A percentile compares a stretch with the other conserved stretches of the same genome.
phyloP scores from a whole-genome alignment of 2,888 invertebrate species.

The Pyrgus malvae region DNA sequence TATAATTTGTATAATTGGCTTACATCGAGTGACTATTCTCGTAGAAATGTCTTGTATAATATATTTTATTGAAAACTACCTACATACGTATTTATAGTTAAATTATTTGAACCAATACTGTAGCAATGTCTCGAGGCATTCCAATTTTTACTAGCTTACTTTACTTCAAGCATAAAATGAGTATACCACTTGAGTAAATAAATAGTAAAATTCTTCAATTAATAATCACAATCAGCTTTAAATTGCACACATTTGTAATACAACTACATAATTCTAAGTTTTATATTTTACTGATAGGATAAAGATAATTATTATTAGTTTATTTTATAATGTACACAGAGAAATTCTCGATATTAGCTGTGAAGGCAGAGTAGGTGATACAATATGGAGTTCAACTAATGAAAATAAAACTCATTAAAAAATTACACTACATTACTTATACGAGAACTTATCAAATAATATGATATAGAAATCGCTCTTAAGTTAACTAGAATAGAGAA shows the following conservation, averaged over 20 bases:
- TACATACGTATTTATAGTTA: conserved; percentile 15
- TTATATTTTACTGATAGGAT: not conserved
- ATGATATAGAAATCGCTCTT: conserved; percentile 73
- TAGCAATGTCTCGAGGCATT: not conserved
- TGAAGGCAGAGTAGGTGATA: conserved; percentile 15
- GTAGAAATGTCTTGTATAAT: conserved; percentile 24
- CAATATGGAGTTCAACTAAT: conserved; percentile 22
- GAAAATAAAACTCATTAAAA: conserved; percentile 45
- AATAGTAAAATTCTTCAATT: not conserved
- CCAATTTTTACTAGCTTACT: too few relatives aligned
- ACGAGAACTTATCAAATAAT: conserved; percentile 58
- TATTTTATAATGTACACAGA: not conserved
- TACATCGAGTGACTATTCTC: conserved; percentile 25
- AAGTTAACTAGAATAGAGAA: conserved; percentile 59
- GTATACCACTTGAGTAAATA: not conserved
- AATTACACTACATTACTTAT: conserved; percentile 56
- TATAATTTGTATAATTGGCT: conserved; percentile 28
- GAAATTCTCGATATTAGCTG: conserved; percentile 20
- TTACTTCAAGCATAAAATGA: not conserved
- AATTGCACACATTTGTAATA: conserved; percentile 8
- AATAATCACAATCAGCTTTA: conserved; percentile 4
- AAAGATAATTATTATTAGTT: not conserved
- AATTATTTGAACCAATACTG: conserved; percentile 10
- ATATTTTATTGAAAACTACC: conserved; percentile 25
- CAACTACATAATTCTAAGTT: not conserved